Evolutionary conservation across 92 coral and sea anemone species (phyloP), one percentile per base, ranked within the genome.

Genomic region (Desmophyllum pertusum): DNA sequence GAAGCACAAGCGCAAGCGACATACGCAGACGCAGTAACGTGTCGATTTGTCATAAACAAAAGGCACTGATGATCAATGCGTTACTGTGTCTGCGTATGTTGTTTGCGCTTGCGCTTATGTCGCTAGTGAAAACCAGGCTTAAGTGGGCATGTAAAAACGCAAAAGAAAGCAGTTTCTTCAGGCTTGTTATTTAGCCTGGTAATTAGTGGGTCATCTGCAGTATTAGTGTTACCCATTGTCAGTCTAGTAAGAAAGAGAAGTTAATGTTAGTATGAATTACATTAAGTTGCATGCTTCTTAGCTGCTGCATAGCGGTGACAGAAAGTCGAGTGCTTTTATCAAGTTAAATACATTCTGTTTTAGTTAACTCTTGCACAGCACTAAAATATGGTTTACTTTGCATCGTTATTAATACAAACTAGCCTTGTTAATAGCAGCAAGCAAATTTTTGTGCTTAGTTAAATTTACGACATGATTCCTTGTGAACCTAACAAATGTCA

Each of bases 231-330:
- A 79, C 84, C 84, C 84, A 65, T 17, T 43, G 84, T 80, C 84
- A 80, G 86, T 81, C 86, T 81, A 81, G 79, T 55, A 17, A 72
- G 77, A 71, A 73, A 81, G 79, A 81, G 52, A 70, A 81, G 86
- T 81, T 81, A 71, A 23, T 73, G 6, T 81, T 72, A 81, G 86
- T 81, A 81, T 19, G 11, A 25, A 37, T 38, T 79, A 79, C 31
- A 35, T 30, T 68, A 36, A 18, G 19, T 46, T 29, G 51, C 41
- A 53, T 53, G 46, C 80, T 53, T 63, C 17, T 23, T 10, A 39
- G 14, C 79, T 50, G 79, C n/a, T 50, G 79, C n/a, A 25, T 1
- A 48, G n/a, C 59, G 15, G 65, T 75, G 35, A 75, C 14, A 36
- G 41, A 45, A 69, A 38, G n/a, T n/a, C n/a, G 31, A 51, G 65